Evolutionary conservation across 2,113 vertebrate species (phyloP).

Genomic region (Psittacara wagleri): DNA sequence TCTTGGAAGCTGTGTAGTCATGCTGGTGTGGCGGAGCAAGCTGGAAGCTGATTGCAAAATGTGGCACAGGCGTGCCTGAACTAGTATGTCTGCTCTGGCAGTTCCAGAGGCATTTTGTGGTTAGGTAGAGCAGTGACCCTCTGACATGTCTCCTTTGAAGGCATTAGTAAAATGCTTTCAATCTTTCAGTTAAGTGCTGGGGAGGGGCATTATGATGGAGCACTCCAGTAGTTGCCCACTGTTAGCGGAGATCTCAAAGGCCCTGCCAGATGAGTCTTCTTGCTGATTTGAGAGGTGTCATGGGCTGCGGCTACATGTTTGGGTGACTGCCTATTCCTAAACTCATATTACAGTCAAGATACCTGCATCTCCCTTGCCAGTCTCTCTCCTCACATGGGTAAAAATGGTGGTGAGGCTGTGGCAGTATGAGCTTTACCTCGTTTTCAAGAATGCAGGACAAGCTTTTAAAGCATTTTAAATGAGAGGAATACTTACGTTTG

Average conservation of each 20-base stretch:
- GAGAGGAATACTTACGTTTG: background rate
- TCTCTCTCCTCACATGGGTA: background rate
- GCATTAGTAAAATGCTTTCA: background rate
- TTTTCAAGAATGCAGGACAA: background rate
- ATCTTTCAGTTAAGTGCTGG: background rate
- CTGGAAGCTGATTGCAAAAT: background rate
- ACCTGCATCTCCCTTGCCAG: background rate
- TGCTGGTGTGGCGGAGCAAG: background rate
- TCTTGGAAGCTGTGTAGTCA: background rate
- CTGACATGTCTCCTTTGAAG: background rate
- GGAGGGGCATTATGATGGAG: too few relatives aligned
- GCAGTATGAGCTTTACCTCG: background rate
- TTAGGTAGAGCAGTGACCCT: background rate
- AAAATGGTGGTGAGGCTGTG: background rate
- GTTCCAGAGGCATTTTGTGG: background rate
- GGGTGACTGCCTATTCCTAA: background rate
- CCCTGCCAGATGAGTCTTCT: background rate
- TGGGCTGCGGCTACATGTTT: background rate
- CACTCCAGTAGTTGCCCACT: accelerated
- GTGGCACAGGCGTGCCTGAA: background rate
- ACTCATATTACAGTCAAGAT: background rate
- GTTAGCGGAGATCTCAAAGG: background rate
- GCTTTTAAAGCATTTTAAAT: background rate
- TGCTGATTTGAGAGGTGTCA: background rate
- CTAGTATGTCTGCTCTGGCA: background rate